A percentile compares a stretch with the other conserved stretches of the same genome.
Conservation (phyloP, 2,797 vertebrate species). For the Oreortyx pictus region DNA sequence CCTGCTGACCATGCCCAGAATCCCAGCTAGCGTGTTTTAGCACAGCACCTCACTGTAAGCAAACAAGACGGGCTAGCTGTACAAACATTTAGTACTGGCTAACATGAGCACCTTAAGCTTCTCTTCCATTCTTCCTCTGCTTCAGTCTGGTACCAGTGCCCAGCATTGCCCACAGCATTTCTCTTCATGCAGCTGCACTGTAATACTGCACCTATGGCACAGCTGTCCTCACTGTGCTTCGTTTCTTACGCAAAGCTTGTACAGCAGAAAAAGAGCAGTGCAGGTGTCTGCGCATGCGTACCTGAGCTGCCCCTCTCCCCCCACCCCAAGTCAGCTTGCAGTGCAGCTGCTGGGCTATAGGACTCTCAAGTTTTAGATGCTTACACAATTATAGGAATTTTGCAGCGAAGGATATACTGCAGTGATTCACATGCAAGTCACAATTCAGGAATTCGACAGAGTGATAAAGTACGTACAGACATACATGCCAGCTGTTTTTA, state of each 20-base stretch:
- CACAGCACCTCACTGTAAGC: not conserved
- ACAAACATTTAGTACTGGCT: not conserved
- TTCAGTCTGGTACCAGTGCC: not conserved
- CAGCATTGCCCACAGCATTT: fast-evolving
- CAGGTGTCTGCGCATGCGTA: not conserved
- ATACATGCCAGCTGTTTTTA: not conserved
- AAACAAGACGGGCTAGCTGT: not conserved
- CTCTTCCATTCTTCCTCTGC: not conserved
- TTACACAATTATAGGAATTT: not conserved
- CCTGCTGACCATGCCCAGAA: not conserved
- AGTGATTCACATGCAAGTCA: not conserved
- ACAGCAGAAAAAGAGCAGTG: not conserved
- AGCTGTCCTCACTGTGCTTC: not conserved
- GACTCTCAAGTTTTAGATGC: not conserved
- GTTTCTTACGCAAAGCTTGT: not conserved
- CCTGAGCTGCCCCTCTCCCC: not conserved
- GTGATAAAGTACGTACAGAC: not conserved
- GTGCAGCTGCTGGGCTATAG: not conserved
- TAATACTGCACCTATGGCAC: not conserved
- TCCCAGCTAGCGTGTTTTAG: not conserved
- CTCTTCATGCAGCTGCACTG: not conserved
- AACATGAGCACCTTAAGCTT: not conserved
- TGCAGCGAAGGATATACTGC: not conserved
- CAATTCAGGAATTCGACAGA: not conserved
- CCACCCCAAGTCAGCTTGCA: not conserved